A percentile compares a stretch with the other conserved stretches of the same genome.
Evolutionary conservation across 2,888 invertebrate genomes (phyloP).

Genomic region (Andrena chrysosceles): DNA sequence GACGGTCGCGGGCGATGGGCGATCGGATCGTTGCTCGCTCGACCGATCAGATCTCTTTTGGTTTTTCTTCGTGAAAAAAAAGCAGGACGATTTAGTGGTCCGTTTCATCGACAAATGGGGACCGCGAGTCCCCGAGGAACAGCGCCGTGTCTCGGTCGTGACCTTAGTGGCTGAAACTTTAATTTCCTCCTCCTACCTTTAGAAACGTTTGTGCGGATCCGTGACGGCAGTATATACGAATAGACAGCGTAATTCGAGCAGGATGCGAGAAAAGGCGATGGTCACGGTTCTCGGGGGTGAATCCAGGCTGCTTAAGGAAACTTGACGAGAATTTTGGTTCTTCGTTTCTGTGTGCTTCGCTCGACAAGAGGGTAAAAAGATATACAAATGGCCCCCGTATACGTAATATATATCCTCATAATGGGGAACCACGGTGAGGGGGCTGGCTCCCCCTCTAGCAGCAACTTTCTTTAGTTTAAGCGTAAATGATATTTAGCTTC

Average conservation of each 20-base stretch:
- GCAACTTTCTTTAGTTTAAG: not conserved
- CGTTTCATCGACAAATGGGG: conserved; percentile 36
- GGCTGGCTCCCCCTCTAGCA: not conserved
- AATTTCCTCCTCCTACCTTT: conserved; percentile 12
- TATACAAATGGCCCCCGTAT: not conserved
- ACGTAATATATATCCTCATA: no score
- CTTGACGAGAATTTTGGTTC: no score
- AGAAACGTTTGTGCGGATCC: conserved; percentile 62
- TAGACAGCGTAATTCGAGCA: conserved; percentile 44
- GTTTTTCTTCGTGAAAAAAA: conserved; percentile 38
- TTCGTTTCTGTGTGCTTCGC: not conserved
- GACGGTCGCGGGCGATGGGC: not conserved
- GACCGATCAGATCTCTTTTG: conserved; percentile 51
- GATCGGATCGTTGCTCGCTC: conserved; percentile 43
- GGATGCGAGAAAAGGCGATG: not conserved
- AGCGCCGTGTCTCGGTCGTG: conserved; percentile 21
- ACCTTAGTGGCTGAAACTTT: conserved; percentile 22
- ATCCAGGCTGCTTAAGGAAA: not conserved
- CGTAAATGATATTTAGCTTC: not conserved
- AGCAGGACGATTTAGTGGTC: conserved; percentile 35
- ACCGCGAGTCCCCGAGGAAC: conserved; percentile 25
- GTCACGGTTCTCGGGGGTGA: not conserved
- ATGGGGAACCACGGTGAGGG: not conserved
- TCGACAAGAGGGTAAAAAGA: not conserved
- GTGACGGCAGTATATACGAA: conserved; percentile 65